These are phyloP conservation scores for Microctenopoma steveboyesi DNA, from an alignment of 2,797 vertebrate species.

Conservation along the genomic window DNA sequence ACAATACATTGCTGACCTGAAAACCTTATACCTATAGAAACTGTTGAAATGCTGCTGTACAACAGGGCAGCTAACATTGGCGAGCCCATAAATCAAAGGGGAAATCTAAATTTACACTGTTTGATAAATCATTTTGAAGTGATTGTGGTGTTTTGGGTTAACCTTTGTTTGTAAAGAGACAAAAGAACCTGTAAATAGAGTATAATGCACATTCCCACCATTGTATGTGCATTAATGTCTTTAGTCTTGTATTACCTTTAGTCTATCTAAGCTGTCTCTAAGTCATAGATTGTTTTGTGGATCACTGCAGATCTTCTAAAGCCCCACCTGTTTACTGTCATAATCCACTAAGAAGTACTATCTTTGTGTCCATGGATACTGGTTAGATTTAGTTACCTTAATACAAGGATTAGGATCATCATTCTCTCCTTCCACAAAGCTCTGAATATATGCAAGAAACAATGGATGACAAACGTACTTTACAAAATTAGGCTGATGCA, in stretches of 20 bases:
- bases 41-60: no score
- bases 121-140: no score
- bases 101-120: no score
- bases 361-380: constrained; percentile 25
- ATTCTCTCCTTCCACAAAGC: constrained; percentile 29
- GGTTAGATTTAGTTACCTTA: constrained; percentile 44
- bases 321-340: constrained; percentile 27
- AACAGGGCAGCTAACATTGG: no score
- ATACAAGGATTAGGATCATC: constrained; percentile 27
- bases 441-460: constrained; percentile 34
- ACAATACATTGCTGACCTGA: no score
- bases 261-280: not conserved
- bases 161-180: not conserved
- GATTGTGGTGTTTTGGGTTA: not conserved
- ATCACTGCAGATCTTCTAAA: not conserved
- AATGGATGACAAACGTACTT: constrained; percentile 35
- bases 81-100: no score
- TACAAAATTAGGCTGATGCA: not conserved
- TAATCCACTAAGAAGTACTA: constrained; percentile 6
- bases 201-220: not conserved
- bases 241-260: not conserved
- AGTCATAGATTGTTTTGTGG: not conserved
- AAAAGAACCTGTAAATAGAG: not conserved
- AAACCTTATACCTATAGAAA: no score
- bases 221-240: not conserved